Conservation (phyloP, 2,888 invertebrate genomes). For the Chorisops tibialis region DNA sequence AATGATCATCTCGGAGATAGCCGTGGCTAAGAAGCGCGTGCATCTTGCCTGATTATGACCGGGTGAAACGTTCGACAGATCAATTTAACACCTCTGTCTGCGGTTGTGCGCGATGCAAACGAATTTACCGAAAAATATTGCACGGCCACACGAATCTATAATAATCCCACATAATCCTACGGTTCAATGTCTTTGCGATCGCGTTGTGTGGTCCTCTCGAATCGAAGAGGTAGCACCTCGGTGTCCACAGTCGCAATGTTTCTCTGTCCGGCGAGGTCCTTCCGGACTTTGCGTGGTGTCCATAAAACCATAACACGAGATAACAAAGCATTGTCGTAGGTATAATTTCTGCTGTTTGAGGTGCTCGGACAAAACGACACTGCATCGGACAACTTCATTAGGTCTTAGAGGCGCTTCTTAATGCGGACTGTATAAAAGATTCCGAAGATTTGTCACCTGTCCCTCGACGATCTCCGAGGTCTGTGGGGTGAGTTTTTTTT, state of each 20-base stretch:
- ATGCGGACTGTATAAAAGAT: neutral
- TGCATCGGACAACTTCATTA: constrained; percentile 4
- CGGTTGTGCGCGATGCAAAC: neutral
- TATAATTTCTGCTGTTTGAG: neutral
- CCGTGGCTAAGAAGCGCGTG: neutral
- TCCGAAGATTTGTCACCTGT: constrained; percentile 4
- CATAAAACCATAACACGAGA: neutral
- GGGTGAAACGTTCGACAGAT: neutral
- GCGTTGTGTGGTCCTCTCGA: constrained; percentile 6
- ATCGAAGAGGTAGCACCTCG: neutral
- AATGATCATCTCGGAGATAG: neutral
- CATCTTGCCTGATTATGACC: neutral
- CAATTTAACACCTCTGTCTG: constrained; percentile 1
- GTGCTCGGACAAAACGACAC: no score
- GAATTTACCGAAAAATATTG: neutral
- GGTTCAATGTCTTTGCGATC: neutral
- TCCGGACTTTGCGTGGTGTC: neutral
- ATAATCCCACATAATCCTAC: constrained; percentile 1
- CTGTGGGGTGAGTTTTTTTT: no score
- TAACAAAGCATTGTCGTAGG: neutral
- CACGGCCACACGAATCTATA: neutral
- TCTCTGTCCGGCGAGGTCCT: neutral
- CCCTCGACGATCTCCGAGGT: neutral
- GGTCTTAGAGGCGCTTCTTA: neutral
- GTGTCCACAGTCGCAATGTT: neutral